Evolutionary conservation across 2,113 vertebrate species (phyloP).

Genomic region (Proteles cristata): DNA sequence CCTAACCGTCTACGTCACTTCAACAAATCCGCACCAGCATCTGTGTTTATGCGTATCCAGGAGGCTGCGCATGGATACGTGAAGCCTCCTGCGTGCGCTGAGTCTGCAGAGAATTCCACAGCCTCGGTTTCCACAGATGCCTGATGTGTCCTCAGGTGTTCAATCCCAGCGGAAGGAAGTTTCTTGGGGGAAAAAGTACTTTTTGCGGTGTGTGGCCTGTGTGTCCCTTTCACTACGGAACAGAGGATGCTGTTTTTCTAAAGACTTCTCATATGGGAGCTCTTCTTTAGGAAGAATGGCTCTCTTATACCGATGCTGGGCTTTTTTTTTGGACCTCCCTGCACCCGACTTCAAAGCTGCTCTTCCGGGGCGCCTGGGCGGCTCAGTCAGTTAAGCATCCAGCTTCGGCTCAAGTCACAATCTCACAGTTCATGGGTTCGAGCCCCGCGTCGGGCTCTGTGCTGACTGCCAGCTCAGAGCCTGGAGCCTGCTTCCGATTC

Average conservation of each 20-base stretch:
- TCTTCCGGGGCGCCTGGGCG: too few relatives aligned
- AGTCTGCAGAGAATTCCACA: not conserved
- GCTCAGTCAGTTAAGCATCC: too few relatives aligned
- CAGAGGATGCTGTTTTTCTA: not conserved
- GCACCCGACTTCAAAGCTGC: not conserved
- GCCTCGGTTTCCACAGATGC: not conserved
- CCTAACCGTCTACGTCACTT: not conserved
- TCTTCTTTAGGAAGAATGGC: not conserved
- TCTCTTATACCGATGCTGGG: not conserved
- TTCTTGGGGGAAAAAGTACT: not conserved
- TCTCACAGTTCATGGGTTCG: too few relatives aligned
- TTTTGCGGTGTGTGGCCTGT: not conserved
- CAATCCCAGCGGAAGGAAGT: not conserved
- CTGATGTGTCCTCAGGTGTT: not conserved
- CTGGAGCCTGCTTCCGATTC: too few relatives aligned
- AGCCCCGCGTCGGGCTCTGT: too few relatives aligned
- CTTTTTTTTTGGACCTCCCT: not conserved
- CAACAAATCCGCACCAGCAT: not conserved
- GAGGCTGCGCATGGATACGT: not conserved
- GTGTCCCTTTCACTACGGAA: not conserved
- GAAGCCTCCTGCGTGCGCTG: not conserved
- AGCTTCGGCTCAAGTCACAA: too few relatives aligned
- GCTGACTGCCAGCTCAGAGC: too few relatives aligned
- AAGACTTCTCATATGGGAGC: not conserved
- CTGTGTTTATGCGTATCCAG: not conserved